These are phyloP conservation scores for Latrodectus hesperus DNA, from an alignment of 2,888 invertebrate species.

Conservation along the genomic window DNA sequence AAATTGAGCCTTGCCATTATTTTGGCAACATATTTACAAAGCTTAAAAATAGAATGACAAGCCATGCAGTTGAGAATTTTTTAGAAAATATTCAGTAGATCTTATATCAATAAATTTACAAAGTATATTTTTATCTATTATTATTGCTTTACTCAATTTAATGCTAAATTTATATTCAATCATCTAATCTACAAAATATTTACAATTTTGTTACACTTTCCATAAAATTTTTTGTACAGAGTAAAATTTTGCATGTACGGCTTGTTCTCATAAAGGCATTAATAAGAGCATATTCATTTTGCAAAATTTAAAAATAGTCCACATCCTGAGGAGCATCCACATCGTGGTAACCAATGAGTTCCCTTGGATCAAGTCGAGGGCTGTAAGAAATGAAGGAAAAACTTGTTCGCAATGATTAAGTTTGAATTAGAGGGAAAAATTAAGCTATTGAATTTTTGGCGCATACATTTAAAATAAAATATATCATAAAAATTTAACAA, in stretches of 20 bases:
- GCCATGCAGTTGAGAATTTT: not conserved
- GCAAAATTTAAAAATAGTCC: slow-evolving; percentile 81
- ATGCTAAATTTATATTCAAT: too few species aligned
- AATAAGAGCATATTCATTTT: slow-evolving; percentile 12
- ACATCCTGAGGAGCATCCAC: slow-evolving; percentile 89
- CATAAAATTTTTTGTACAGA: slow-evolving; percentile 35
- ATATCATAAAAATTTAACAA: not conserved
- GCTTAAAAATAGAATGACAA: not conserved
- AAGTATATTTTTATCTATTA: too few species aligned
- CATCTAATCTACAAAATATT: too few species aligned
- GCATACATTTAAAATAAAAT: not conserved
- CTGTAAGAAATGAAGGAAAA: slow-evolving; percentile 68
- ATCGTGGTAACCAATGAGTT: slow-evolving; percentile 91
- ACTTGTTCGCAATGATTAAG: slow-evolving; percentile 50
- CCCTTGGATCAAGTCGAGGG: slow-evolving; percentile 78
- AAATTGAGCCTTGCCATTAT: too few species aligned
- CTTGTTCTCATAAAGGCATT: slow-evolving; percentile 23
- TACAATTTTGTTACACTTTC: too few species aligned
- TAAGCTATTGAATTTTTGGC: slow-evolving; percentile 5
- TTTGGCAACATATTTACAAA: not conserved
- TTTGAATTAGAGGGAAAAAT: slow-evolving; percentile 31
- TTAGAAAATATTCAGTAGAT: not conserved
- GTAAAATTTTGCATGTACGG: slow-evolving; percentile 31
- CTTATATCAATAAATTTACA: too few species aligned
- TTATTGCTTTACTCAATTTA: too few species aligned